Base-by-base conservation (phyloP, 2,113 vertebrate species). In the Pollimyrus isidori region DNA sequence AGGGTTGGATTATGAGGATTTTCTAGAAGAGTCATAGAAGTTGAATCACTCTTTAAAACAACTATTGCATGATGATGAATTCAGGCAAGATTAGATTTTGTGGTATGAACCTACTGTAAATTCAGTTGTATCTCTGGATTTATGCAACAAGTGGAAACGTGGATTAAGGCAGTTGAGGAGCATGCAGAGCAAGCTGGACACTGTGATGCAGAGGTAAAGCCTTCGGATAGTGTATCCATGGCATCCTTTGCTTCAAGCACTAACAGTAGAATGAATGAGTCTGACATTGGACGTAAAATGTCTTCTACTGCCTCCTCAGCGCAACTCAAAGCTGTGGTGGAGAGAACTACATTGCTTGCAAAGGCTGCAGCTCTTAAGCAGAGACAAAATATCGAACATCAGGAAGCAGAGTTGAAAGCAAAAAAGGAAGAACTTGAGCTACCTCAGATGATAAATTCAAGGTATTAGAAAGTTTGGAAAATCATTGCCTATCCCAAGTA, bases 291-390 rank as follows among this genome's bases (percentile, higher is more conserved):
- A 62, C 2, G 0, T 62, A 10, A n/a, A 73, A 62, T 39, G 9
- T 88, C 62, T 42, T 45, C 49, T 88, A n/a, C 13, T 45, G 23
- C 42, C 17, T 73, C 65, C 53, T 90, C 89, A 17, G 58, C 45
- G 15, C 62, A 10, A 19, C 2, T 65, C 10, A 65, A 90, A n/a
- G 89, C 89, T 35, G 87, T 84, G 46, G 13, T 42, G n/a, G 87
- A 90, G 39, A 90, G 48, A 21, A 73, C 87, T n/a, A 50, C 69
- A 23, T 39, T 88, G 13, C 48, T 83, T 42, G 86, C 86, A 46
- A 35, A 39, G 52, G 87, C 76, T 48, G 87, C 73, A 48, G 50
- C 52, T 83, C 89, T 90, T 35, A 86, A 89, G 17, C 56, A 84
- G 84, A 90, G n/a, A 15, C 73, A 50, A 39, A 76, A 52, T 62